These are phyloP conservation scores for Columba livia DNA, from an alignment of 2,113 vertebrate species.

Conservation along the genomic window DNA sequence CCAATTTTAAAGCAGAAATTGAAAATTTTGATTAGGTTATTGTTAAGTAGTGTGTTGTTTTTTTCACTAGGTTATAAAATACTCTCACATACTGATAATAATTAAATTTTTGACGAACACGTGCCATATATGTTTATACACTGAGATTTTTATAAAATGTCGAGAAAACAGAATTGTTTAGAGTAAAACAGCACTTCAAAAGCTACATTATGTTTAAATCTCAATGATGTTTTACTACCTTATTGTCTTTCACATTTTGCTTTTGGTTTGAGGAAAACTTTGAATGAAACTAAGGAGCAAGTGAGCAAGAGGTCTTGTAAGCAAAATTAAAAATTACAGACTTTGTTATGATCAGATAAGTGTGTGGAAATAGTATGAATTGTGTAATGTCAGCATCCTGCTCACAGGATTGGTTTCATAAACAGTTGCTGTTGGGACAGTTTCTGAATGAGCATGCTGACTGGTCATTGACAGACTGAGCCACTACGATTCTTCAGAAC, in stretches of 20 bases:
- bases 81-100: background rate
- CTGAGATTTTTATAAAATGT: background rate
- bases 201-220: background rate
- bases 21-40: background rate
- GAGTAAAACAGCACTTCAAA: background rate
- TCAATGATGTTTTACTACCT: background rate
- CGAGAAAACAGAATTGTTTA: background rate
- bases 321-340: slow-evolving; percentile 47
- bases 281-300: slow-evolving; percentile 23
- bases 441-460: slow-evolving; percentile 11
- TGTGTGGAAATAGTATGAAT: slow-evolving; percentile 67
- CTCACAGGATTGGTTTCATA: slow-evolving; percentile 20
- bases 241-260: slow-evolving; percentile 31
- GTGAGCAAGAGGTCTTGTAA: slow-evolving; percentile 50
- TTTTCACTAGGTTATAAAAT: background rate
- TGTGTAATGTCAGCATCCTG: slow-evolving; percentile 58
- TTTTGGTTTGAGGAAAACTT: slow-evolving; percentile 40
- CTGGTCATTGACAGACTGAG: background rate
- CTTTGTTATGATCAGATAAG: slow-evolving; percentile 58
- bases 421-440: slow-evolving; percentile 24
- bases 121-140: background rate
- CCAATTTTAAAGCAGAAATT: background rate
- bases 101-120: background rate
- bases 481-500: slow-evolving; percentile 1
- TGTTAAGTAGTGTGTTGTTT: background rate